Percentiles rank a stretch among this genome's conserved stretches.
These are phyloP conservation scores for Neoniphon sammara DNA, from an alignment of 2,797 vertebrate genomes.

Conservation along the genomic window DNA sequence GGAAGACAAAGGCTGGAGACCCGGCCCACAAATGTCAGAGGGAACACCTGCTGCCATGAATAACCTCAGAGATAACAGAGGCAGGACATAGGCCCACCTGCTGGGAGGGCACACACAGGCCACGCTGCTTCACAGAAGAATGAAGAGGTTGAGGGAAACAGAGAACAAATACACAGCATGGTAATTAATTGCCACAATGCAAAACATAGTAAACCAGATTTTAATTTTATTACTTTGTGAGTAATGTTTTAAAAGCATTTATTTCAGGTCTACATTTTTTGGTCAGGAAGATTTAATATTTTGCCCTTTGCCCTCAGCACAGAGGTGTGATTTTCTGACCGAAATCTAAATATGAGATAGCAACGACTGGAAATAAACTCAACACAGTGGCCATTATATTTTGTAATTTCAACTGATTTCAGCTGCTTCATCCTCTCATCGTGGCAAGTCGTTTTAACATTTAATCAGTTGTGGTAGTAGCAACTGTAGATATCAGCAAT, in stretches of 20 bases:
- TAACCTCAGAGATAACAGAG: slow-evolving; percentile 72
- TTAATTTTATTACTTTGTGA: slow-evolving; percentile 1
- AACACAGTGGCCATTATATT: too few relatives aligned
- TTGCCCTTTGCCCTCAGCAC: too few relatives aligned
- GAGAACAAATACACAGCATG: slow-evolving; percentile 51
- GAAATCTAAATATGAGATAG: too few relatives aligned
- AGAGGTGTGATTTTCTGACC: too few relatives aligned
- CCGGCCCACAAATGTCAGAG: slow-evolving; percentile 77
- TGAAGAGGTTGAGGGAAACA: slow-evolving; percentile 44
- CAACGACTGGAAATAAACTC: too few relatives aligned
- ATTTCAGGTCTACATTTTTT: too few relatives aligned
- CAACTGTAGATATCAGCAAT: too few relatives aligned
- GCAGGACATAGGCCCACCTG: slow-evolving; percentile 71
- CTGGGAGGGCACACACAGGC: slow-evolving; percentile 71
- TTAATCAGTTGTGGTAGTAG: too few relatives aligned
- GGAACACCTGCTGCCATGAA: slow-evolving; percentile 78
- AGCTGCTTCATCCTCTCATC: too few relatives aligned
- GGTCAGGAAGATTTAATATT: too few relatives aligned
- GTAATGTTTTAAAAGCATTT: neutral
- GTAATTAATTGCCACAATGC: slow-evolving; percentile 58
- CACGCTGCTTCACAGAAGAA: slow-evolving; percentile 45
- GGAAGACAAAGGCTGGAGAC: slow-evolving; percentile 78
- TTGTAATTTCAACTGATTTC: too few relatives aligned
- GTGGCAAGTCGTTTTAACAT: too few relatives aligned
- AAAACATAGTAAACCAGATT: slow-evolving; percentile 11